Conservation (phyloP, 1,140 invertebrate genomes). For the Tetranychus urticae region DNA sequence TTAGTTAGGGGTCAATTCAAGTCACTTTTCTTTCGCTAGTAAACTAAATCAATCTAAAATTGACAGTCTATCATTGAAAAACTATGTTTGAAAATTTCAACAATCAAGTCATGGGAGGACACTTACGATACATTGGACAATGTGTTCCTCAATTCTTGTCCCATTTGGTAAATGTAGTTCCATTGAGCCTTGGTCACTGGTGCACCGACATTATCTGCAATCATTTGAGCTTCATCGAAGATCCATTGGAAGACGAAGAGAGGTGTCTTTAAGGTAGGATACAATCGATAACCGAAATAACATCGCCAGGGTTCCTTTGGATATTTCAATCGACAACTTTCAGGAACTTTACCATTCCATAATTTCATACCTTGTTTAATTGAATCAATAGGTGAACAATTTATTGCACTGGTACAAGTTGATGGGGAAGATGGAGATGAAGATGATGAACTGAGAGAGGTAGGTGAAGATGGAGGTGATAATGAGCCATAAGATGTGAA, state of each 20-base stretch:
- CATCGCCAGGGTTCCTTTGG: conserved; percentile 55
- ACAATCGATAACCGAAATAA: conserved; percentile 72
- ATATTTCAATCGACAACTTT: conserved; percentile 39
- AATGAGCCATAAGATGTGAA: neutral
- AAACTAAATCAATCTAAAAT: neutral
- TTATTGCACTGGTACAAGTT: conserved; percentile 12
- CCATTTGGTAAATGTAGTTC: conserved; percentile 75
- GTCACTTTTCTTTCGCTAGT: too few relatives aligned
- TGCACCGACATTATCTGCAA: conserved; percentile 59
- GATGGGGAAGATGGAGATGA: neutral
- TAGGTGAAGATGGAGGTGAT: neutral
- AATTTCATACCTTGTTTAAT: conserved; percentile 49
- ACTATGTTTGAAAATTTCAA: neutral
- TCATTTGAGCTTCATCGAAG: conserved; percentile 81
- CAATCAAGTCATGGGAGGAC: neutral
- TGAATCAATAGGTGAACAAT: conserved; percentile 32
- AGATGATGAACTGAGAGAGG: neutral
- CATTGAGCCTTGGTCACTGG: conserved; percentile 66
- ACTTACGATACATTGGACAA: conserved; percentile 52
- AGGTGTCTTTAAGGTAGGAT: conserved; percentile 54
- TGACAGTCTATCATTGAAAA: neutral
- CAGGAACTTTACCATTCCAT: conserved; percentile 57
- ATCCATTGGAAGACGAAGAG: conserved; percentile 84
- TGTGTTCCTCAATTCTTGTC: conserved; percentile 45
- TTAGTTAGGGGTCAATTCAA: too few relatives aligned